A percentile compares a stretch with the other conserved stretches of the same genome.
phyloP scores from a whole-genome alignment of 2,888 invertebrate genomes.

The Thereva unica region DNA sequence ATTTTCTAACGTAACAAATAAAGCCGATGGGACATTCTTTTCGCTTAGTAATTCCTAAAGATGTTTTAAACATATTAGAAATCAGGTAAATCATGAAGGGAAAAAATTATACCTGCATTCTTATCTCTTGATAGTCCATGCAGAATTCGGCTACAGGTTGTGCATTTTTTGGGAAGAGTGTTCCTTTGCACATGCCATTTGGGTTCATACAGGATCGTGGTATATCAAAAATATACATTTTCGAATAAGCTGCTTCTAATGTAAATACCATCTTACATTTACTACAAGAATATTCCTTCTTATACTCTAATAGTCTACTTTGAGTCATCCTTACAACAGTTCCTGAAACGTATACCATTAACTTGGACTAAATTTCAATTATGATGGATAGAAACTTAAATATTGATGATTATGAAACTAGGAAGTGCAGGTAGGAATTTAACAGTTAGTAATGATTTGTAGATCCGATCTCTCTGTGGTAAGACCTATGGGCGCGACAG shows the following conservation, averaged over 20 bases:
- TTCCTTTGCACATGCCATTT: constrained; percentile 55
- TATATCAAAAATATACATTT: constrained; percentile 57
- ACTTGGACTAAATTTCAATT: no score
- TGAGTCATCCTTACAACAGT: constrained; percentile 78
- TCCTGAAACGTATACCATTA: constrained; percentile 59
- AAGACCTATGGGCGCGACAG: no score
- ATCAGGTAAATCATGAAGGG: not conserved
- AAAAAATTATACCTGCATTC: constrained; percentile 68
- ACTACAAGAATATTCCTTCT: constrained; percentile 72
- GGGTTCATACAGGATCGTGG: constrained; percentile 62
- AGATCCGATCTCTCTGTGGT: no score
- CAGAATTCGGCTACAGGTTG: constrained; percentile 57
- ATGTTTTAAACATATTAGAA: not conserved
- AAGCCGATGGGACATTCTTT: constrained; percentile 71
- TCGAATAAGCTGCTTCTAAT: constrained; percentile 71
- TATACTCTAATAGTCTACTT: constrained; percentile 75
- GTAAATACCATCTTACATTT: constrained; percentile 74
- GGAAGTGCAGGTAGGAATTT: no score
- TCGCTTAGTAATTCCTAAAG: constrained; percentile 76
- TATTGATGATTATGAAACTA: not conserved
- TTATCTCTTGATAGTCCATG: constrained; percentile 84
- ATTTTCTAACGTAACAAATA: constrained; percentile 80
- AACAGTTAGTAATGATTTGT: no score
- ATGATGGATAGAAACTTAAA: not conserved
- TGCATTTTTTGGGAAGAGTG: constrained; percentile 64